phyloP scores from a whole-genome alignment of 2,113 vertebrate genomes.

The Miniopterus natalensis region DNA sequence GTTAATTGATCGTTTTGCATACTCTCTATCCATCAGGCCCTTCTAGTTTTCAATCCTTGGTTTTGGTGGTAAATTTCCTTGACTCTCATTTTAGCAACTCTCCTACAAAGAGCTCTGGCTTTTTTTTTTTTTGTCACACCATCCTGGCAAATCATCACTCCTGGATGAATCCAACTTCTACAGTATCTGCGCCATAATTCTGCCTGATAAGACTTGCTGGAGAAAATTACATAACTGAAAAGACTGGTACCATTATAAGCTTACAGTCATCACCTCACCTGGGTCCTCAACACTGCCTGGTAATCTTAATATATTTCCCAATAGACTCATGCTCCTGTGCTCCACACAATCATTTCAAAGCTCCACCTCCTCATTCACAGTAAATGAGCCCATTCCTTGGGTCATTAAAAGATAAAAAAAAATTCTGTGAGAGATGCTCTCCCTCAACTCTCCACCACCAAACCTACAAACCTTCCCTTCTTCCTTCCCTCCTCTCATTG shows the following conservation, averaged over 20 bases:
- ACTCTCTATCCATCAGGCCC: not conserved
- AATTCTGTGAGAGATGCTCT: not conserved
- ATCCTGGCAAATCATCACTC: not conserved
- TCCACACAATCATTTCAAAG: not conserved
- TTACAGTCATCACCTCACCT: not conserved
- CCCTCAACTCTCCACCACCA: not conserved
- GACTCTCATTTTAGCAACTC: not conserved
- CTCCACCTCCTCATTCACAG: not conserved
- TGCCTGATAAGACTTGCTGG: conserved; percentile 57
- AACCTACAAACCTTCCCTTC: not conserved
- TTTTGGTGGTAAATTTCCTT: conserved; percentile 42
- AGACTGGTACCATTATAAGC: conserved; percentile 10
- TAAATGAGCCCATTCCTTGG: not conserved
- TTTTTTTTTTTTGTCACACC: not conserved
- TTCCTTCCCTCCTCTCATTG: not conserved
- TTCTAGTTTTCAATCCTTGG: not conserved
- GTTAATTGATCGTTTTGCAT: conserved; percentile 14
- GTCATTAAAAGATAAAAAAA: not conserved
- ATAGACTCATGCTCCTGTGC: not conserved
- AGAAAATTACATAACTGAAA: conserved; percentile 51
- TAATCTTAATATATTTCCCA: conserved; percentile 36
- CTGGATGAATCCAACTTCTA: conserved; percentile 1
- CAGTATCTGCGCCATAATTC: not conserved
- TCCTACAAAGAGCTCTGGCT: not conserved
- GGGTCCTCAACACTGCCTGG: not conserved